These are phyloP conservation scores for Adela reaumurella DNA, from an alignment of 2,888 invertebrate species.

Conservation along the genomic window DNA sequence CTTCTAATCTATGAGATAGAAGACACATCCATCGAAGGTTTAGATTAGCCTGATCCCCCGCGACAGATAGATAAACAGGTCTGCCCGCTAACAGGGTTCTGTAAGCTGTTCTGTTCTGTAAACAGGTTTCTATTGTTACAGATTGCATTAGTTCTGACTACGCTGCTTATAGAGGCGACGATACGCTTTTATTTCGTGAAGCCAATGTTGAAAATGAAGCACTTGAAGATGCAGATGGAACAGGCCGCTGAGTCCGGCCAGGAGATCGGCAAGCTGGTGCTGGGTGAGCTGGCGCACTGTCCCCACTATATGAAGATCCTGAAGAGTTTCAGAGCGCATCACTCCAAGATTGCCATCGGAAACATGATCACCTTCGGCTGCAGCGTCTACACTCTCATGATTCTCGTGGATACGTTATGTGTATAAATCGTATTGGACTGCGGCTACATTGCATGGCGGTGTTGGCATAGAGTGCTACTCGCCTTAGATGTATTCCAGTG, in stretches of 20 bases:
- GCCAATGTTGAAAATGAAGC: conserved; percentile 69
- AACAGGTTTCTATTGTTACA: conserved; percentile 33
- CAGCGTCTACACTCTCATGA: conserved; percentile 45
- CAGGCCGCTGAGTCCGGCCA: conserved; percentile 71
- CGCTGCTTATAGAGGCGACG: conserved; percentile 69
- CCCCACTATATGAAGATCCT: conserved; percentile 76
- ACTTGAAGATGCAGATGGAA: conserved; percentile 72
- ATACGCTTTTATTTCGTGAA: conserved; percentile 76
- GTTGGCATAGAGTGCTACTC: neutral
- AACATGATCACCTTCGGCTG: conserved; percentile 61
- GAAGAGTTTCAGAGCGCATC: conserved; percentile 69
- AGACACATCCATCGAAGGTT: too few relatives aligned
- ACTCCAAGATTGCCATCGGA: conserved; percentile 75
- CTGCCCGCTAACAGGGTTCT: too few relatives aligned
- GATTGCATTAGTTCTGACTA: conserved; percentile 61
- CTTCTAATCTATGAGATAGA: too few relatives aligned
- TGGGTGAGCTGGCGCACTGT: conserved; percentile 70
- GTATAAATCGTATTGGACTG: too few relatives aligned
- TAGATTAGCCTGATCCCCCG: too few relatives aligned
- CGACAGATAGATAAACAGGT: too few relatives aligned
- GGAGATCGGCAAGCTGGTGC: conserved; percentile 70
- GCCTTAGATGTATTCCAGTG: too few relatives aligned
- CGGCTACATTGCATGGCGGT: too few relatives aligned
- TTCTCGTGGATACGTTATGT: conserved; percentile 45
- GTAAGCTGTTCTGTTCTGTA: too few relatives aligned